phyloP scores from a whole-genome alignment of 2,888 invertebrate genomes.

The Melangyna quadrimaculata region DNA sequence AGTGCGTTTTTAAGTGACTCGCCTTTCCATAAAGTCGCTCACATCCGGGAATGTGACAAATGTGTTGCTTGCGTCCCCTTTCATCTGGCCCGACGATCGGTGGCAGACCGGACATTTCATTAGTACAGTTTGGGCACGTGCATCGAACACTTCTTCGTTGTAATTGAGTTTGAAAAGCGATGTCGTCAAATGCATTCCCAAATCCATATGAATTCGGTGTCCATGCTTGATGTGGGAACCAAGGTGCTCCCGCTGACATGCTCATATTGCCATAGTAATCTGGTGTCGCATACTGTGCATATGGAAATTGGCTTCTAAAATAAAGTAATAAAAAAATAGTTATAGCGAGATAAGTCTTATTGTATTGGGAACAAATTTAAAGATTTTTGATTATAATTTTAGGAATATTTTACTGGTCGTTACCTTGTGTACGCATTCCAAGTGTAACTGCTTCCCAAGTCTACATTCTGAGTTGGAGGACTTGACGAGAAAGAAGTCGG shows the following conservation, averaged over 20 bases:
- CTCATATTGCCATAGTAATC: conserved; percentile 80
- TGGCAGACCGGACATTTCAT: conserved; percentile 89
- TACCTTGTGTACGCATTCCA: conserved; percentile 79
- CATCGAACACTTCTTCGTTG: conserved; percentile 89
- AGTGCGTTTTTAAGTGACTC: conserved; percentile 95
- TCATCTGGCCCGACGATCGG: conserved; percentile 88
- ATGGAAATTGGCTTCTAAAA: conserved; percentile 79
- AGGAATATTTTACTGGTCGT: conserved; percentile 30
- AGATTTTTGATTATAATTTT: background rate
- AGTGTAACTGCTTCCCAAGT: conserved; percentile 74
- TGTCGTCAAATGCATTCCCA: conserved; percentile 79
- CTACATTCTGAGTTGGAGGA: conserved; percentile 75
- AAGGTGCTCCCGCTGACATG: conserved; percentile 77
- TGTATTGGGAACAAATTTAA: background rate
- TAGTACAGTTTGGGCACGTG: conserved; percentile 90
- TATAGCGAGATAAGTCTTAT: background rate
- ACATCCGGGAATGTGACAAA: conserved; percentile 94
- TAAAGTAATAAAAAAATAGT: background rate
- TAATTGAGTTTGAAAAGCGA: conserved; percentile 82
- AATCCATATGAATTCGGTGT: conserved; percentile 78
- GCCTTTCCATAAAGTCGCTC: conserved; percentile 95
- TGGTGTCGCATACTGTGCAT: conserved; percentile 79
- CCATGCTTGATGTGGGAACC: conserved; percentile 80
- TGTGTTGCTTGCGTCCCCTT: conserved; percentile 90
- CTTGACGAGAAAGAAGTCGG: conserved; percentile 79